These are phyloP conservation scores for Dromas ardeola DNA, from an alignment of 2,113 vertebrate species.

Conservation along the genomic window DNA sequence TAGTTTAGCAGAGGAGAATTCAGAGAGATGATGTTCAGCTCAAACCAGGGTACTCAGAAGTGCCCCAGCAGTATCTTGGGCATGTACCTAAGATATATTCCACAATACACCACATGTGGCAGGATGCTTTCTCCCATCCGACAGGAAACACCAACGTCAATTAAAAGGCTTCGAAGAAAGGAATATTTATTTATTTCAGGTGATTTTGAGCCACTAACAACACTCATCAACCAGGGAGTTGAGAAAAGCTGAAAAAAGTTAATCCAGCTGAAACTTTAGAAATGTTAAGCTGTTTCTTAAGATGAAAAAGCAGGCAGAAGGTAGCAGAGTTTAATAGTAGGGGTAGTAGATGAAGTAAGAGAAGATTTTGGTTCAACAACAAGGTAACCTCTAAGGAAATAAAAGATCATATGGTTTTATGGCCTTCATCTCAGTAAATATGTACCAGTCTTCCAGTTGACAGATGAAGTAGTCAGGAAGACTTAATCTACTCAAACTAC, in stretches of 20 bases:
- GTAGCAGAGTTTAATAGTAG: background rate
- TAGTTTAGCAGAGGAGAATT: background rate
- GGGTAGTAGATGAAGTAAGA: background rate
- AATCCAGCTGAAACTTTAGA: background rate
- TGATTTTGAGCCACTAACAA: background rate
- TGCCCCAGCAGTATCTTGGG: background rate
- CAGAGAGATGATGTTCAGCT: background rate
- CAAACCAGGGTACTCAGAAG: background rate
- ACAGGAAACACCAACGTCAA: background rate
- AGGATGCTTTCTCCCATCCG: background rate
- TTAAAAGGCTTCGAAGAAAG: background rate
- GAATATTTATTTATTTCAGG: background rate
- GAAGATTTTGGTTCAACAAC: background rate
- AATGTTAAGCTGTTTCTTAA: background rate
- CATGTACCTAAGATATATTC: background rate
- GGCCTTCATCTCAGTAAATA: background rate
- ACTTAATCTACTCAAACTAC: constrained; percentile 2
- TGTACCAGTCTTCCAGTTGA: background rate
- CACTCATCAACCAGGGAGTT: background rate
- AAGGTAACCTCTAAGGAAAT: background rate
- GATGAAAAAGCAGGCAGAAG: background rate
- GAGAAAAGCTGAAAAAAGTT: background rate
- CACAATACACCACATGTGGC: background rate
- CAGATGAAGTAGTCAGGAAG: constrained; percentile 3
- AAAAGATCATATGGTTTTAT: background rate